Percentiles rank a stretch among this genome's conserved stretches.
phyloP scores from a whole-genome alignment of 2,113 vertebrate genomes.

The Chaenogobius annularis region DNA sequence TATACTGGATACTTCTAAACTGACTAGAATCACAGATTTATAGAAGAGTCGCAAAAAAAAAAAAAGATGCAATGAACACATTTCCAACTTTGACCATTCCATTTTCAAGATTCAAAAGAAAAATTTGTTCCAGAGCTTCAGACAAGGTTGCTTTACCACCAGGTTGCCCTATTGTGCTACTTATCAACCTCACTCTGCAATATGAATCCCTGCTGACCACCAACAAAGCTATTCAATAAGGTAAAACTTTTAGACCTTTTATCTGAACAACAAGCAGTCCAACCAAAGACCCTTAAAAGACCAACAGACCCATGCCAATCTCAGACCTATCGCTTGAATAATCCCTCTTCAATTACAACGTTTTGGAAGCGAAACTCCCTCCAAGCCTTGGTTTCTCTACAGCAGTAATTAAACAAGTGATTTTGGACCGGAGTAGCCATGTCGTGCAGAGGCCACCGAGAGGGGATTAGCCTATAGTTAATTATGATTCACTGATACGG shows the following conservation, averaged over 20 bases:
- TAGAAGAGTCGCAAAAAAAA: no score
- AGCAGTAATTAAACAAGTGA: conserved; percentile 45
- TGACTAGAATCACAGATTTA: no score
- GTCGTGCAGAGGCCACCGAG: conserved; percentile 30
- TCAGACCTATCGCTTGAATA: neutral
- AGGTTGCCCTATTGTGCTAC: neutral
- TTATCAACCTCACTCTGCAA: neutral
- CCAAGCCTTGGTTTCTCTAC: neutral
- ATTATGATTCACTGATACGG: conserved; percentile 58
- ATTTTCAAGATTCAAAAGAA: neutral
- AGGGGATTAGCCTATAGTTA: conserved; percentile 38
- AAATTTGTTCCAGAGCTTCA: neutral
- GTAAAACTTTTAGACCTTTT: neutral
- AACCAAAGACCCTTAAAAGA: neutral
- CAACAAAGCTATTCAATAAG: neutral
- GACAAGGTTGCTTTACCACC: neutral
- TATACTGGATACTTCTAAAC: no score
- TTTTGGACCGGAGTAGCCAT: conserved; percentile 25
- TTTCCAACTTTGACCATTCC: neutral
- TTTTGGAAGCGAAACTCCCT: conserved; percentile 2
- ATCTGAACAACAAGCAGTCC: neutral
- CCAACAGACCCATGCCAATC: neutral
- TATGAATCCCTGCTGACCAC: neutral
- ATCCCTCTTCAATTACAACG: conserved; percentile 1
- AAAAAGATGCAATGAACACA: neutral